Evolutionary conservation across 2,888 invertebrate species (phyloP), one percentile per base, ranked within the genome.

Genomic region (Pasiphila rectangulata): DNA sequence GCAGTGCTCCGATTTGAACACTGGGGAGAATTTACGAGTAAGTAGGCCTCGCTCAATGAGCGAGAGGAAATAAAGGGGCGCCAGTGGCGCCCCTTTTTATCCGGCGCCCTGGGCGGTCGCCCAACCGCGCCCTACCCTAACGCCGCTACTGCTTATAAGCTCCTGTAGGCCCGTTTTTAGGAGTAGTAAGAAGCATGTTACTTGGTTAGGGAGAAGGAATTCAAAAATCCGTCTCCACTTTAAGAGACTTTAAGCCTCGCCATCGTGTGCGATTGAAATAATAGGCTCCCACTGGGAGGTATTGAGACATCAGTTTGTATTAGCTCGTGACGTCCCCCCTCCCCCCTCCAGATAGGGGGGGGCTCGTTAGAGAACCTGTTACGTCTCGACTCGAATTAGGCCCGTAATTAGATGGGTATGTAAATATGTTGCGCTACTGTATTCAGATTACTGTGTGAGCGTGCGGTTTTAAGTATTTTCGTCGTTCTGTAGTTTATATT

Each of bases 251-350:
- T 44, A 63, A 70, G 67, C 64, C 70, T 32, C 32, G 63, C 82
- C n/a, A 62, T 79, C 84, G 85, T 88, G 86, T 84, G 86, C 72
- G 79, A 79, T 77, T 79, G 82, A 86, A 87, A 88, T 88, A 89
- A 87, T 87, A 88, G 87, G 83, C 83, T 78, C 68, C 75, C 85
- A 69, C 83, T 86, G 89, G 88, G 89, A 87, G 84, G 89, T 81
- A 89, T 89, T 89, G 88, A 89, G 89, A 89, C 89, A 88, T 89
- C 89, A 88, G 79, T 56, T 71, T 64, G 79, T 76, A 82, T 79
- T 81, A 82, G 21, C 57, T 57, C 60, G 67, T 54, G 59, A 56
- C 51, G 61, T 62, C 54, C 60, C 55, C 57, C 51, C 51, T 46
- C 40, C 25, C 35, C 34, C 10, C 39, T 19, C 6, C 5, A 12